Evolutionary conservation across 53 echinoderm and acorn worm species (phyloP).

Genomic region (Glandiceps talaboti): DNA sequence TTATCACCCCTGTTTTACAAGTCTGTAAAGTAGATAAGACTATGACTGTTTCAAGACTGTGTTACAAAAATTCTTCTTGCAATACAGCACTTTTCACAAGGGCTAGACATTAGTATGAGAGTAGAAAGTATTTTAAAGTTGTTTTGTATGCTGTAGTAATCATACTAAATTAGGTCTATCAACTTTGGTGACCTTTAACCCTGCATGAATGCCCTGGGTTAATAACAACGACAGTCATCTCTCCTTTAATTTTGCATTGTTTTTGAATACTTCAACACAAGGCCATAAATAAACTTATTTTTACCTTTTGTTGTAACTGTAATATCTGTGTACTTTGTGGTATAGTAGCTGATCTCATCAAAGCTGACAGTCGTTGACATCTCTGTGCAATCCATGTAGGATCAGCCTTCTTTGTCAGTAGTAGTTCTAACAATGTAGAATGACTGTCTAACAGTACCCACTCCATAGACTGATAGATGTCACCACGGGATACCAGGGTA

Average conservation of each 20-base stretch:
- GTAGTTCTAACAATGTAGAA: constrained; percentile 57
- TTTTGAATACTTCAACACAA: no score
- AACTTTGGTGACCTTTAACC: no score
- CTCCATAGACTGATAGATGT: constrained; percentile 83
- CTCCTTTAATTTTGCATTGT: no score
- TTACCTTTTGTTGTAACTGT: constrained; percentile 70
- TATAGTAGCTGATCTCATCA: constrained; percentile 53
- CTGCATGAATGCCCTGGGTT: no score
- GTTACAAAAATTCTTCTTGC: no score
- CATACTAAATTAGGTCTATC: no score
- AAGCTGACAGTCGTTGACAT: constrained; percentile 63
- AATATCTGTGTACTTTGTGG: constrained; percentile 64
- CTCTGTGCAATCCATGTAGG: constrained; percentile 65
- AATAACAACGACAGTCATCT: no score
- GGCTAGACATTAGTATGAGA: no score
- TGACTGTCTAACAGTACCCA: constrained; percentile 82
- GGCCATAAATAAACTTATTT: no score
- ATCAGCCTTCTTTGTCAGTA: constrained; percentile 47
- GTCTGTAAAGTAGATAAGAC: constrained; percentile 52
- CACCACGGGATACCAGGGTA: constrained; percentile 55
- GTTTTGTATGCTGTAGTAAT: no score
- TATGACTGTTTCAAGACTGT: constrained; percentile 69
- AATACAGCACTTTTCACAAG: no score
- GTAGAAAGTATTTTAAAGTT: no score
- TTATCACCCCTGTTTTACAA: constrained; percentile 80